Evolutionary conservation across 2,888 invertebrate species (phyloP), one percentile per base, ranked within the genome.

Genomic region (Spodoptera exigua): DNA sequence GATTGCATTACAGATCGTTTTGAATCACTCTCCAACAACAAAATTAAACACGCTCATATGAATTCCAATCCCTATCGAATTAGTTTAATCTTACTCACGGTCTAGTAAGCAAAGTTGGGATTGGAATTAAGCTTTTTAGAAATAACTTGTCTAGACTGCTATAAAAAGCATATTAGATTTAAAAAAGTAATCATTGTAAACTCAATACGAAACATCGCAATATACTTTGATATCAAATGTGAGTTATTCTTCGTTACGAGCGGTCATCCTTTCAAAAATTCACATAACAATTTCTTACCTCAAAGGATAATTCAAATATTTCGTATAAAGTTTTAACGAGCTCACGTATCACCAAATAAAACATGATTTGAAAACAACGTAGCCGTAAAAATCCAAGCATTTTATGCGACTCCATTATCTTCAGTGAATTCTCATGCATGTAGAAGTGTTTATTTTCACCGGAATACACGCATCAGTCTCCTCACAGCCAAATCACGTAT

Each of bases 331-430:
- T 74, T 61, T 74, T 72, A 72, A 72, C 74, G 70, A 72, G 61
- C 70, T 70, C 74, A 70, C 71, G 66, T 73, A 70, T 66, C 62
- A 55, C 55, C 66, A 66, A 74, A 73, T 73, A 70, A 74, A 73
- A 73, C 66, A 70, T 70, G 61, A 74, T 74, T 73, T 74, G 61
- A 66, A 74, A 73, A 69, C 74, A 74, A 66, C 62, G 60, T 49
- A 44, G 55, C 66, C 75, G 66, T 73, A 66, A 73, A 27, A 73
- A 74, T 70, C 66, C 57, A 47, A 74, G 62, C 52, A 74, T 63
- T 74, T 74, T 74, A 74, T 74, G 66, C 54, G 66, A 68, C 62
- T 75, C 67, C 63, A 67, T 74, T 67, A 68, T 64, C 68, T 68
- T 60, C 63, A 55, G 61, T 47, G 62, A 71, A 62, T 60, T 62